Percentiles rank a stretch among this genome's conserved stretches.
Evolutionary conservation across 2,797 vertebrate genomes (phyloP).

Genomic region (Kryptopterus vitreolus): DNA sequence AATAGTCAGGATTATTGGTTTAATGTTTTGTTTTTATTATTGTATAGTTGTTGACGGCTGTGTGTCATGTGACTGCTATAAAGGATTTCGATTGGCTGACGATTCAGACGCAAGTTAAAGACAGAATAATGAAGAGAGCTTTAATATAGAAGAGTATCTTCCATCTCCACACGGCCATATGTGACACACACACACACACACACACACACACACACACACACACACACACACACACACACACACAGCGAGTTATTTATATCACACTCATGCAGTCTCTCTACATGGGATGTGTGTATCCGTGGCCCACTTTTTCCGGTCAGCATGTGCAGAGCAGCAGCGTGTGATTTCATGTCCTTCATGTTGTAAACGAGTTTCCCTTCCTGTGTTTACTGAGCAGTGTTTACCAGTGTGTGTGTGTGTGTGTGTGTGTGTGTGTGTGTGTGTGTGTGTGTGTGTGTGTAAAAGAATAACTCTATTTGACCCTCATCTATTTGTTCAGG

Average conservation of each 20-base stretch:
- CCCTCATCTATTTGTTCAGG: too few relatives aligned
- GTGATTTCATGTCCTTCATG: constrained; percentile 29
- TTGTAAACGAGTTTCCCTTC: constrained; percentile 11
- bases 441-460: background rate
- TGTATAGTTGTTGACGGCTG: too few relatives aligned
- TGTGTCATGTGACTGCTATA: background rate
- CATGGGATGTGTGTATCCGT: constrained; percentile 49
- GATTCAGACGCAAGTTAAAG: background rate
- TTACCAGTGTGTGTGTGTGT: background rate
- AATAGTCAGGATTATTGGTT: too few relatives aligned
- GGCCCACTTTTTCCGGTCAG: constrained; percentile 44
- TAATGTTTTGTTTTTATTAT: too few relatives aligned
- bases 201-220: constrained; percentile 30
- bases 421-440: background rate
- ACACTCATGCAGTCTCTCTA: constrained; percentile 40
- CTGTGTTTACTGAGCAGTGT: background rate
- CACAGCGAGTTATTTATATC: constrained; percentile 43
- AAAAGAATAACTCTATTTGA: background rate
- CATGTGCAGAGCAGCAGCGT: constrained; percentile 32
- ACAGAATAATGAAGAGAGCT: background rate
- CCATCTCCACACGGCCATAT: constrained; percentile 47
- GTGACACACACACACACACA: constrained; percentile 6
- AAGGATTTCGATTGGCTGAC: background rate
- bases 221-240: constrained; percentile 33
- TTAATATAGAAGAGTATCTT: constrained; percentile 37